Base-by-base conservation (phyloP, 2,888 invertebrate species). In the Drosophila suboccidentalis region DNA sequence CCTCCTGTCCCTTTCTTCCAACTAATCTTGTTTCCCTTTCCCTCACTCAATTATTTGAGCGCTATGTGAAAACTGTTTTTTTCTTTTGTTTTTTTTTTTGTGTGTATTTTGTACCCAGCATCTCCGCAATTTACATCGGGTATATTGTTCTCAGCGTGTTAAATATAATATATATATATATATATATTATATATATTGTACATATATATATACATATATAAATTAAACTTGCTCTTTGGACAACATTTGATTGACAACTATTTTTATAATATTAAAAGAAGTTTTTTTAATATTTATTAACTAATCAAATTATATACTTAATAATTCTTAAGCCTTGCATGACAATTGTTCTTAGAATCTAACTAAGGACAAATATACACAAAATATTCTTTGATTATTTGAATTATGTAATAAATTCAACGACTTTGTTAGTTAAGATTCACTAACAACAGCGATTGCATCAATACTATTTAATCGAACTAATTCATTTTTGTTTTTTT, bases 31-130 rank as follows among this genome's bases (percentile, higher is more conserved):
- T 3, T 13, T 15, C 43, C 54, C 6, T 15, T 46, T 8, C 26
- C 34, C 53, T 13, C 62, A 46, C 39, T 55, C 68, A 68, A 60
- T 63, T 68, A 67, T 59, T 68, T 51, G 60, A 8, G 39, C 26
- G 67, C 61, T 43, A 59, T 72, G 62, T 67, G 75, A 80, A 77
- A 74, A 82, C 66, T 67, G 58, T 76, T 65, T 55, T 54, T 54
- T 63, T 15, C 46, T 11, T 9, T 36, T 76, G 65, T 55, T 54
- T 54, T 63, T 15, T 49, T 11, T 9, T 36, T 11, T 26, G 26
- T 26, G 26, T 26, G 5, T n/a, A 26, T 26, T 26, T 38, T 17
- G 26, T 72, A 57, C 72, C 72, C 57, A 47, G 60, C 51, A 66
- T 10, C 8, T n/a, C 2, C 2, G 13, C 2, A 26, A 2, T 22